Conservation (phyloP, 2,888 invertebrate species). For the Patella caerulea region DNA sequence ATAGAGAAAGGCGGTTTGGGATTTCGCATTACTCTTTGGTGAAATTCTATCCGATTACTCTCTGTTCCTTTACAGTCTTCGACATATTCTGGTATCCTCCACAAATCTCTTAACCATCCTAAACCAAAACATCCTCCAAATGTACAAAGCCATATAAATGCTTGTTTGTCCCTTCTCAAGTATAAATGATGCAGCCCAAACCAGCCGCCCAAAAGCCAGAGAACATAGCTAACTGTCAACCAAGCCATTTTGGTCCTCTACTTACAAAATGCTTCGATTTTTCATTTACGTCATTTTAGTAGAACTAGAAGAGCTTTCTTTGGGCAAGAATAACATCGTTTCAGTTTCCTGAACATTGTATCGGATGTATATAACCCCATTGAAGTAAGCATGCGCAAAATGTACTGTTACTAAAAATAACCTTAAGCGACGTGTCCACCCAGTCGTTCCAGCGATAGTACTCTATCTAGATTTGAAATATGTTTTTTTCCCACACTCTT, state of each 20-base stretch:
- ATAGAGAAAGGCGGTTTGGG: conserved; percentile 35
- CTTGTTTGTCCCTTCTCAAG: conserved; percentile 88
- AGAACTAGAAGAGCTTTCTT: neutral
- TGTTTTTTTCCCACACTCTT: too few species aligned
- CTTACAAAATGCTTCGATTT: neutral
- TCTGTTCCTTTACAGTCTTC: conserved; percentile 75
- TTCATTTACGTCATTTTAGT: neutral
- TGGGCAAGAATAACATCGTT: neutral
- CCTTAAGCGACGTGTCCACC: conserved; percentile 14
- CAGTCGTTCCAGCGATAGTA: conserved; percentile 17
- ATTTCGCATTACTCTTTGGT: conserved; percentile 75
- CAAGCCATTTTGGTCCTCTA: conserved; percentile 62
- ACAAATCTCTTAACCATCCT: conserved; percentile 90
- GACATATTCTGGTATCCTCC: conserved; percentile 88
- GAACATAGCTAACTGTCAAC: conserved; percentile 80
- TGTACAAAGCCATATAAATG: conserved; percentile 90
- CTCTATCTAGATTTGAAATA: conserved; percentile 30
- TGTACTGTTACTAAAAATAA: neutral
- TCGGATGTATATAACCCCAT: too few species aligned
- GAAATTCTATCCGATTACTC: conserved; percentile 73
- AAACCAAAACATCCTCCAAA: conserved; percentile 83
- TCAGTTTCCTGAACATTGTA: too few species aligned
- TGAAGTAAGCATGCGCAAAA: conserved; percentile 27
- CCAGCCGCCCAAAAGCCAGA: conserved; percentile 90
- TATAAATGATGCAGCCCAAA: conserved; percentile 94